Evolutionary conservation across 1,140 invertebrate genomes (phyloP).

Genomic region (Brachystomella parvula): DNA sequence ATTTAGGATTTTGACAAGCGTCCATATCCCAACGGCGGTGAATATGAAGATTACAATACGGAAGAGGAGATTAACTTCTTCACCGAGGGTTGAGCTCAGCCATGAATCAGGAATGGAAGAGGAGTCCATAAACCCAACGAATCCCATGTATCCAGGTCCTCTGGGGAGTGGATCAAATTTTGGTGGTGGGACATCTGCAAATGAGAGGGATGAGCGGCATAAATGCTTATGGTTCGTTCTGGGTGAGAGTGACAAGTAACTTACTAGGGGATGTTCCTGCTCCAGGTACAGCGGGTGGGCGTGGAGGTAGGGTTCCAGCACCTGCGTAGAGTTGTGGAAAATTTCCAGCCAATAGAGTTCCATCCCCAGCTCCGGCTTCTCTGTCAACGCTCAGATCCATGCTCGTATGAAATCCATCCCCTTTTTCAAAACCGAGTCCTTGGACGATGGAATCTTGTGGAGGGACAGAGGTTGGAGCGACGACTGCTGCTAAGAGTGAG

Average conservation of each 20-base stretch:
- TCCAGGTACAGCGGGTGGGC: background rate
- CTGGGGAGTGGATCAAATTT: background rate
- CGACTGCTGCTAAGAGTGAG: constrained; percentile 9
- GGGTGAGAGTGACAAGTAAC: background rate
- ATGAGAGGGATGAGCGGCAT: background rate
- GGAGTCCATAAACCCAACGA: constrained; percentile 26
- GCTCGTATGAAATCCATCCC: constrained; percentile 21
- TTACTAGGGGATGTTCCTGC: background rate
- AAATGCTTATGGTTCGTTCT: background rate
- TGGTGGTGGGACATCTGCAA: background rate
- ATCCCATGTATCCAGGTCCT: constrained; percentile 14
- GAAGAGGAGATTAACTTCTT: constrained; percentile 30
- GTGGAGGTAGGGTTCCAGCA: background rate
- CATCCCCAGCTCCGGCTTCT: constrained; percentile 21
- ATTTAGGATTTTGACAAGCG: constrained; percentile 30
- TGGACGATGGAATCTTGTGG: background rate
- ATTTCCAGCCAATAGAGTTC: constrained; percentile 1
- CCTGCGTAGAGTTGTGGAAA: background rate
- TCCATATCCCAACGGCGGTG: constrained; percentile 34
- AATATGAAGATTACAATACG: constrained; percentile 35
- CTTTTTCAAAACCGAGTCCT: constrained; percentile 1
- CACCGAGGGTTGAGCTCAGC: constrained; percentile 30
- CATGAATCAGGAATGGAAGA: constrained; percentile 29
- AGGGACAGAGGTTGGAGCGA: background rate
- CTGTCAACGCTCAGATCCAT: constrained; percentile 16